A percentile compares a stretch with the other conserved stretches of the same genome.
Evolutionary conservation across 1,140 invertebrate genomes (phyloP).

Genomic region (Probaryconus sp.): DNA sequence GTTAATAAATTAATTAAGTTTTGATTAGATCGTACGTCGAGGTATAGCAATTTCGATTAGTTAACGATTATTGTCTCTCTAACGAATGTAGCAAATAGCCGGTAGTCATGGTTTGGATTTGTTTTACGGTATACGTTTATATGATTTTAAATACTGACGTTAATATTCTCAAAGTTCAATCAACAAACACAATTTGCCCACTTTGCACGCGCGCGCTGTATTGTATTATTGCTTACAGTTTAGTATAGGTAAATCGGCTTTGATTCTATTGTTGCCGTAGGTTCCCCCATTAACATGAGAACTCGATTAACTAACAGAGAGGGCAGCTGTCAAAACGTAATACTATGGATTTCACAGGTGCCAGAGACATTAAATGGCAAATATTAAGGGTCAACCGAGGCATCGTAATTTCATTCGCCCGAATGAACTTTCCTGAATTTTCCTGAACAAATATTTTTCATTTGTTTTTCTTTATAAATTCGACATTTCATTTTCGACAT

Average conservation of each 20-base stretch:
- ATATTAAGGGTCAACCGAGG: constrained; percentile 5
- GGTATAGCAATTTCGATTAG: no score
- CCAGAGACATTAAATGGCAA: constrained; percentile 14
- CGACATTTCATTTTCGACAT: no score
- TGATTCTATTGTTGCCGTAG: constrained; percentile 48
- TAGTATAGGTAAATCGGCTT: constrained; percentile 50
- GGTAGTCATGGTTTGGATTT: not conserved
- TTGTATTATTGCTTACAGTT: constrained; percentile 50
- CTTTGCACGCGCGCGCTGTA: constrained; percentile 23
- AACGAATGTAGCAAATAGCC: no score
- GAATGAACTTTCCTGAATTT: no score
- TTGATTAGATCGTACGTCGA: no score
- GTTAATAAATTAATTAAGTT: no score
- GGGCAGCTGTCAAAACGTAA: constrained; percentile 47
- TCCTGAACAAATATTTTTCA: no score
- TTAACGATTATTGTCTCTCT: no score
- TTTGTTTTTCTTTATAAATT: no score
- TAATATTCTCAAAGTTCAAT: constrained; percentile 36
- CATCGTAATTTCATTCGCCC: no score
- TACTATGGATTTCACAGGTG: constrained; percentile 28
- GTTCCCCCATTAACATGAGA: constrained; percentile 54
- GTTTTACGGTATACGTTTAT: constrained; percentile 10
- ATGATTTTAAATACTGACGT: constrained; percentile 27
- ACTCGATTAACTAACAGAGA: constrained; percentile 50
- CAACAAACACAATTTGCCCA: constrained; percentile 46